Evolutionary conservation across 2,113 vertebrate genomes (phyloP).

Genomic region (Serinus canaria): DNA sequence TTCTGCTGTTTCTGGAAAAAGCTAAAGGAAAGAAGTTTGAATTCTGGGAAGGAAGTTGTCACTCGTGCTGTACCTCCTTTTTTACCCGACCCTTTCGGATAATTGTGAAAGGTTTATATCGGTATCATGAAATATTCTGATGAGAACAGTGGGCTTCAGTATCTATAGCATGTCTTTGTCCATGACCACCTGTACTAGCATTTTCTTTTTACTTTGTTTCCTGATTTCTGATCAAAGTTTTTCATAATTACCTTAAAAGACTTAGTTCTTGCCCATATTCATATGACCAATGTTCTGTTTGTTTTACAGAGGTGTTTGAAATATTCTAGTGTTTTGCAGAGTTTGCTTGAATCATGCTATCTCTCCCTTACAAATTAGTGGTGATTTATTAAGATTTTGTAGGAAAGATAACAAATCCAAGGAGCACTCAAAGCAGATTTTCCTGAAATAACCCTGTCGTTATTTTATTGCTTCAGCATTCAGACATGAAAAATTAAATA

Average conservation of each 20-base stretch:
- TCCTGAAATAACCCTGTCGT: not conserved
- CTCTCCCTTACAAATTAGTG: not conserved
- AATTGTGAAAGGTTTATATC: not conserved
- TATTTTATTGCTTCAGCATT: slow-evolving; percentile 12
- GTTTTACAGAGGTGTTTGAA: not conserved
- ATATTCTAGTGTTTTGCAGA: not conserved
- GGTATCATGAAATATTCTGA: not conserved
- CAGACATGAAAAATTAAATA: not conserved
- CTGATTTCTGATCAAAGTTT: not conserved
- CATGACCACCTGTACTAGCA: not conserved
- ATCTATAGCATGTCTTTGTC: not conserved
- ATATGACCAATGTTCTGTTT: not conserved
- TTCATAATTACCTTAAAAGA: not conserved
- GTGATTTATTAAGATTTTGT: not conserved
- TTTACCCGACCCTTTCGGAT: not conserved
- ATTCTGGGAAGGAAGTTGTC: slow-evolving; percentile 23
- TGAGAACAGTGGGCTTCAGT: not conserved
- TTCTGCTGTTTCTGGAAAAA: not conserved
- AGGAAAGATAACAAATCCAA: not conserved
- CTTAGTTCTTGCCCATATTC: not conserved
- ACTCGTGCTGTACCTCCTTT: not conserved
- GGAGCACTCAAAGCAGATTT: not conserved
- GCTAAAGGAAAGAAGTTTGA: slow-evolving; percentile 1
- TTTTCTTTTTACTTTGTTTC: not conserved
- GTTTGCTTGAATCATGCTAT: not conserved